phyloP scores from a whole-genome alignment of 1,140 invertebrate species.

The Oreohelix idahoensis region DNA sequence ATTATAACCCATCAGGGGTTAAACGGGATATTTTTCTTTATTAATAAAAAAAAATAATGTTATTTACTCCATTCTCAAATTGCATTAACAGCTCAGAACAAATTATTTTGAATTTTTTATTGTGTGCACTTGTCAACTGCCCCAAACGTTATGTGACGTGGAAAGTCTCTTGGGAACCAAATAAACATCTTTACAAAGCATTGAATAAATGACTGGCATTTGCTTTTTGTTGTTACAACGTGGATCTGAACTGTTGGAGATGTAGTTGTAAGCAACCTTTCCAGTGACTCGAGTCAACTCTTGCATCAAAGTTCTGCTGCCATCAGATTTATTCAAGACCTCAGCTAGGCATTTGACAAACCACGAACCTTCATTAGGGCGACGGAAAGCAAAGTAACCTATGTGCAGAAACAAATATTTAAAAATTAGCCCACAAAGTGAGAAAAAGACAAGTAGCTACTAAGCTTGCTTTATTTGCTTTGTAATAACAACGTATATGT shows the following conservation, averaged over 20 bases:
- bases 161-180: background rate
- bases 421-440: background rate
- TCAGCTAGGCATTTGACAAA: constrained; percentile 92
- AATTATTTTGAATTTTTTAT: too few species aligned
- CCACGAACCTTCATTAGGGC: constrained; percentile 89
- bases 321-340: constrained; percentile 78
- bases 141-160: too few species aligned
- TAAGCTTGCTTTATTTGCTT: background rate
- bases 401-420: constrained; percentile 20
- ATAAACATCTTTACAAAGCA: constrained; percentile 46
- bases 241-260: constrained; percentile 85
- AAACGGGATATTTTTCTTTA: too few species aligned
- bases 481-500: too few species aligned
- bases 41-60: too few species aligned
- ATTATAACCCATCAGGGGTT: too few species aligned
- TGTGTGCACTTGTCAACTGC: too few species aligned
- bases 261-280: constrained; percentile 87
- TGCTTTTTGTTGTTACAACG: constrained; percentile 94
- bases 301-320: constrained; percentile 81
- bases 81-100: too few species aligned
- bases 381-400: constrained; percentile 95
- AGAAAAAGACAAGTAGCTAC: background rate
- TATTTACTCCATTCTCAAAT: too few species aligned
- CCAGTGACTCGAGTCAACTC: constrained; percentile 90
- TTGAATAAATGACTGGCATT: constrained; percentile 47